phyloP scores from a whole-genome alignment of 2,888 invertebrate genomes.

The Tetragonisca angustula region DNA sequence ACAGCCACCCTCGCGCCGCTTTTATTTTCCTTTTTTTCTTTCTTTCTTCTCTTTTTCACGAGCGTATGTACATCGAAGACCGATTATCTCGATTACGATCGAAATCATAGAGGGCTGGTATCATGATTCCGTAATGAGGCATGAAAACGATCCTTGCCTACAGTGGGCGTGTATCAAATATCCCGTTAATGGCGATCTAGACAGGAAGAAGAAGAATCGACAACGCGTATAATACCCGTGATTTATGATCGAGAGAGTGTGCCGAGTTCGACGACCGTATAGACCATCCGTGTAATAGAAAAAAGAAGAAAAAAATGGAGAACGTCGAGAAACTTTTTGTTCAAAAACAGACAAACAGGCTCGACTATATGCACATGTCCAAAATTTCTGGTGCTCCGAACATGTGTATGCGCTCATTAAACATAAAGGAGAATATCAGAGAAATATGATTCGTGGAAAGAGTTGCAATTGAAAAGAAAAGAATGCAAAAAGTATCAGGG shows the following conservation, averaged over 20 bases:
- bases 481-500: not conserved
- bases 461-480: too few relatives aligned
- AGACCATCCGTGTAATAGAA: not conserved
- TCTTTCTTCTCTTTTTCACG: not conserved
- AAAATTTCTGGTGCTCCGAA: too few relatives aligned
- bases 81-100: slow-evolving; percentile 42
- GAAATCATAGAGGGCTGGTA: slow-evolving; percentile 30
- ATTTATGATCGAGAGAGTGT: slow-evolving; percentile 44
- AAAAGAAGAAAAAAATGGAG: too few relatives aligned
- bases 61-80: not conserved
- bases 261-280: slow-evolving; percentile 25
- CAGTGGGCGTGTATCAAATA: slow-evolving; percentile 55
- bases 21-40: not conserved
- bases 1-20: not conserved
- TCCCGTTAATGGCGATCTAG: slow-evolving; percentile 55
- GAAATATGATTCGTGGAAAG: too few relatives aligned
- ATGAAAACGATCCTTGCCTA: slow-evolving; percentile 57
- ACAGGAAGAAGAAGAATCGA: slow-evolving; percentile 45
- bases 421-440: too few relatives aligned
- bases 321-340: too few relatives aligned
- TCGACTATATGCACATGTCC: too few relatives aligned
- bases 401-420: too few relatives aligned
- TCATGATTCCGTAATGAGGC: slow-evolving; percentile 52
- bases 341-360: too few relatives aligned
- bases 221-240: slow-evolving; percentile 42